Evolutionary conservation across 1,140 invertebrate genomes (phyloP).

Genomic region (Panulirus ornatus): DNA sequence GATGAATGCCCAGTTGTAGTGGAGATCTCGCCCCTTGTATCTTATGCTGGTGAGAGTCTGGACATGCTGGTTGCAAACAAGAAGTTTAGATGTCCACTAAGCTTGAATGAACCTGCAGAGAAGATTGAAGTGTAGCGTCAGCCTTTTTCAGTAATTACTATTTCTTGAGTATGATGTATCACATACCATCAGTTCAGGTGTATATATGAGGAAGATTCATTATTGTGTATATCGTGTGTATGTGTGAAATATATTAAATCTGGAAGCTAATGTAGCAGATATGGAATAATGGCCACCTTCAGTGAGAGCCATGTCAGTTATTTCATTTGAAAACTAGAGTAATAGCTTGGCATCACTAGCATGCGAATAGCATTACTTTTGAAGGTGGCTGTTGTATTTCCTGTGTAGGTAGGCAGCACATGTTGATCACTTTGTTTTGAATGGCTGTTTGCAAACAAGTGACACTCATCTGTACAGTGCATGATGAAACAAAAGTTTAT

Average conservation of each 20-base stretch:
- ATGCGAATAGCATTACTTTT: background rate
- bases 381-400: background rate
- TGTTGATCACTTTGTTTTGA: background rate
- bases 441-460: background rate
- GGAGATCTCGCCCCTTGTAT: constrained; percentile 95
- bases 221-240: background rate
- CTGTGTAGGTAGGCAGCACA: background rate
- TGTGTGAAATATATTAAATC: background rate
- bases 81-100: constrained; percentile 84
- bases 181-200: background rate
- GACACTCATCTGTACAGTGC: too few species aligned
- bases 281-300: background rate
- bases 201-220: background rate
- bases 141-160: background rate
- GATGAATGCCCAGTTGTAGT: constrained; percentile 84
- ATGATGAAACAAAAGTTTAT: background rate
- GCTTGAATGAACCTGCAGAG: constrained; percentile 77
- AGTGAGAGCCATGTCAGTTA: background rate
- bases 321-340: too few species aligned
- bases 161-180: background rate
- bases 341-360: too few species aligned
- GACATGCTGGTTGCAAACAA: constrained; percentile 83
- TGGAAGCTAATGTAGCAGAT: background rate
- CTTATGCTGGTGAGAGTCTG: constrained; percentile 93
- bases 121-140: constrained; percentile 54